A percentile compares a stretch with the other conserved stretches of the same genome.
phyloP scores from a whole-genome alignment of 1,140 invertebrate genomes.

The Lucilia sericata region DNA sequence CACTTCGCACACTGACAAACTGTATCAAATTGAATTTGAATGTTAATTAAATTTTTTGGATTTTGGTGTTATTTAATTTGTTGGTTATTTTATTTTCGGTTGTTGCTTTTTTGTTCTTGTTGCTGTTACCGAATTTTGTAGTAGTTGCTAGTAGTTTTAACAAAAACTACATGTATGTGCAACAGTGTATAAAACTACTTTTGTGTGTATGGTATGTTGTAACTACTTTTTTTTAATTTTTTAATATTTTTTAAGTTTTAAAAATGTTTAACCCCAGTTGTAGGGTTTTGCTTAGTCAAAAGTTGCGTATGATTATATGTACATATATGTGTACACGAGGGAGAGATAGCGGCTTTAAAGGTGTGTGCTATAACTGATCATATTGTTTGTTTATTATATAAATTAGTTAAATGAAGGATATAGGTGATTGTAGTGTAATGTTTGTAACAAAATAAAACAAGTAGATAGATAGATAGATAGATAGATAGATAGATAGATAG shows the following conservation, averaged over 20 bases:
- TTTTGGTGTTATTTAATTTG: slow-evolving; percentile 42
- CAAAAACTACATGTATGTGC: not conserved
- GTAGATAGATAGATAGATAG: too few species aligned
- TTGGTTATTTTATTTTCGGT: slow-evolving; percentile 29
- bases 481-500: too few species aligned
- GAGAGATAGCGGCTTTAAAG: not conserved
- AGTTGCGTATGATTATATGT: not conserved
- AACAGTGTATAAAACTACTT: not conserved
- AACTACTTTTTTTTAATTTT: not conserved
- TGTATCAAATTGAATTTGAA: slow-evolving; percentile 43
- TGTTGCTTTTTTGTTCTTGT: not conserved
- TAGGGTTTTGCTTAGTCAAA: not conserved
- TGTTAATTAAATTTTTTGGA: slow-evolving; percentile 43
- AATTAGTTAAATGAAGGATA: too few species aligned
- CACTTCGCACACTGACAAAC: not conserved
- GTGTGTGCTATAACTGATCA: not conserved
- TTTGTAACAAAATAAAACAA: too few species aligned
- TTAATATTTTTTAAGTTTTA: not conserved
- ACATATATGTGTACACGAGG: not conserved
- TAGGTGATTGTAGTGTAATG: too few species aligned
- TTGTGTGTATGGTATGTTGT: not conserved
- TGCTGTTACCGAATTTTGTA: not conserved
- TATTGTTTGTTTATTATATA: too few species aligned
- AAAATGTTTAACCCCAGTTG: not conserved
- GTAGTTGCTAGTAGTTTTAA: not conserved